phyloP scores from a whole-genome alignment of 30 jellyfish, hydroid and myxozoan species.

The Morbakka virulenta region DNA sequence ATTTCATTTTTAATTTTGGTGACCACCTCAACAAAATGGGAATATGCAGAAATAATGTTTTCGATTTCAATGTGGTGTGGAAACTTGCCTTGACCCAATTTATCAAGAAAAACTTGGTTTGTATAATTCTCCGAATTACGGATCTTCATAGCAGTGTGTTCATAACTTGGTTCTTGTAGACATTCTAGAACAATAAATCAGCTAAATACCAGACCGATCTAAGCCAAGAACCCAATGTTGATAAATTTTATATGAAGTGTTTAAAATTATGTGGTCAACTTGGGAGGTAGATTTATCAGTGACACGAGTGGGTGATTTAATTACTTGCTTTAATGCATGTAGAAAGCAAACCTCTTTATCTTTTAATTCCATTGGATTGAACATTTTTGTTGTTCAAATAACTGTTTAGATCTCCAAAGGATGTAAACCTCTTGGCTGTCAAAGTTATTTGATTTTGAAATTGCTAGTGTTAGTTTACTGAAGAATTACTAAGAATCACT shows the following conservation, averaged over 20 bases:
- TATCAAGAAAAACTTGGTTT: no score
- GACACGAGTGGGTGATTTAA: constrained; percentile 46
- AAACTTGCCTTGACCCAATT: constrained; percentile 8
- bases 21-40: constrained; percentile 39
- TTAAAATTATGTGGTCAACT: neutral
- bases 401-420: constrained; percentile 30
- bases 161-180: neutral
- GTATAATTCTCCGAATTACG: neutral
- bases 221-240: neutral
- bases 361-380: constrained; percentile 22
- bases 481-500: no score
- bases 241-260: neutral
- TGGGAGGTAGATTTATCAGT: constrained; percentile 19
- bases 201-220: neutral
- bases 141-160: constrained; percentile 1
- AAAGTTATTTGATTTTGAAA: constrained; percentile 22
- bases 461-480: constrained; percentile 31
- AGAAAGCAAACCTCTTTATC: constrained; percentile 1
- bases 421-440: constrained; percentile 37
- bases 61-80: constrained; percentile 11
- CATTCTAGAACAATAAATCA: neutral
- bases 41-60: constrained; percentile 23
- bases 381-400: neutral
- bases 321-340: no score
- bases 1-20: constrained; percentile 1